Conservation (phyloP, 1,140 invertebrate genomes). For the Himalopsyche phryganea region DNA sequence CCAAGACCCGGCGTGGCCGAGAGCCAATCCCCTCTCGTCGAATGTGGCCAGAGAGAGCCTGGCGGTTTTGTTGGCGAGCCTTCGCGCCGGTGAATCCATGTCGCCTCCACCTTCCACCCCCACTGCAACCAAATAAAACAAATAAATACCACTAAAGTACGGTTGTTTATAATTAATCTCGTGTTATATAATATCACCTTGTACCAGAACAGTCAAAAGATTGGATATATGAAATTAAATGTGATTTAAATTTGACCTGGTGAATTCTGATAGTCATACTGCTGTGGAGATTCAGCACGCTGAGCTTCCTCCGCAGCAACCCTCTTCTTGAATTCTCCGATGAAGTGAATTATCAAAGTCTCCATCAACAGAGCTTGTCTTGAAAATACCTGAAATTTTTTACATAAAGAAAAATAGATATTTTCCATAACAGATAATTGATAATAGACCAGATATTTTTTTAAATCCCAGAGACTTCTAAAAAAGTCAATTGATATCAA, state of each 20-base stretch:
- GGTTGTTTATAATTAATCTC: too few relatives aligned
- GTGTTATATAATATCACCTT: too few relatives aligned
- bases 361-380: slow-evolving; percentile 90
- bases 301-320: slow-evolving; percentile 35
- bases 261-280: slow-evolving; percentile 32
- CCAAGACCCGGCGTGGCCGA: slow-evolving; percentile 42
- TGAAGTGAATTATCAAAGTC: slow-evolving; percentile 82
- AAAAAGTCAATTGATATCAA: too few relatives aligned
- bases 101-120: slow-evolving; percentile 69
- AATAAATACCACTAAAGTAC: too few relatives aligned
- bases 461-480: too few relatives aligned
- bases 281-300: slow-evolving; percentile 29
- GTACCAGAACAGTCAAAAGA: too few relatives aligned
- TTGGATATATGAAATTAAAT: too few relatives aligned
- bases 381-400: slow-evolving; percentile 72
- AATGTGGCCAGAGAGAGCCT: slow-evolving; percentile 84
- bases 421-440: too few relatives aligned
- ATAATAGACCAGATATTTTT: too few relatives aligned
- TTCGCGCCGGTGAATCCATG: slow-evolving; percentile 74
- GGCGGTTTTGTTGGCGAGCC: slow-evolving; percentile 81
- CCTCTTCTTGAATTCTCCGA: slow-evolving; percentile 63
- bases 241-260: too few relatives aligned
- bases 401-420: too few relatives aligned
- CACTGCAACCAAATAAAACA: slow-evolving; percentile 11
- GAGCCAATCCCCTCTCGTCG: slow-evolving; percentile 70